These are phyloP conservation scores for Tetrapedia diversipes DNA, from an alignment of 2,888 invertebrate species.

Conservation along the genomic window DNA sequence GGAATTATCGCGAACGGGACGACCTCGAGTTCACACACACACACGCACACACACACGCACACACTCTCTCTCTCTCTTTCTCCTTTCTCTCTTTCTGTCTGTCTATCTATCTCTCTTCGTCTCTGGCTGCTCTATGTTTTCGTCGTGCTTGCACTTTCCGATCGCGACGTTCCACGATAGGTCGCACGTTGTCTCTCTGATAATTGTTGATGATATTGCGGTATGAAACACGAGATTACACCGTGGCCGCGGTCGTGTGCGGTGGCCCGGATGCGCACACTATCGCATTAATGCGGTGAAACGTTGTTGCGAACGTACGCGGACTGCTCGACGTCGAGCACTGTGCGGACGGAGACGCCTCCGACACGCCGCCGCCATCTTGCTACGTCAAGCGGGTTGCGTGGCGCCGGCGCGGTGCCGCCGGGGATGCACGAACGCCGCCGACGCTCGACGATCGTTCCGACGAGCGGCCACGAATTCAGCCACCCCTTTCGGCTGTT, in stretches of 20 bases:
- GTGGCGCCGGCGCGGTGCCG: constrained; percentile 76
- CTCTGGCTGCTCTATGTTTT: constrained; percentile 27
- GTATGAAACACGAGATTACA: constrained; percentile 36
- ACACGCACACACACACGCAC: too few relatives aligned
- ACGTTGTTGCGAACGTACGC: constrained; percentile 78
- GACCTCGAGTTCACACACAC: constrained; percentile 39
- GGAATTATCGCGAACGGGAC: constrained; percentile 52
- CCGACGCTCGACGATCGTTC: constrained; percentile 56
- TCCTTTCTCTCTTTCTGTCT: too few relatives aligned
- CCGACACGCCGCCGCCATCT: constrained; percentile 81
- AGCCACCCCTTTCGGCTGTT: constrained; percentile 42
- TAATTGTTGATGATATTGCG: constrained; percentile 36
- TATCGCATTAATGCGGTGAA: constrained; percentile 60
- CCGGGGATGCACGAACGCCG: constrained; percentile 44
- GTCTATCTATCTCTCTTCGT: too few relatives aligned
- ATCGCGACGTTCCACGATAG: constrained; percentile 41
- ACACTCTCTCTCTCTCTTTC: constrained; percentile 29
- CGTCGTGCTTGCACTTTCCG: constrained; percentile 38
- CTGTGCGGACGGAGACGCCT: constrained; percentile 82
- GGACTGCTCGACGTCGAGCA: constrained; percentile 80
- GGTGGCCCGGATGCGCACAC: constrained; percentile 50
- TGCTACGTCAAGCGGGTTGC: constrained; percentile 76
- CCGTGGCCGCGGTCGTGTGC: constrained; percentile 54
- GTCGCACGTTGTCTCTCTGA: constrained; percentile 34
- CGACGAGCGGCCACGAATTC: constrained; percentile 57